Evolutionary conservation across 1,140 invertebrate species (phyloP), one percentile per base, ranked within the genome.

Genomic region (Lordiphosa clarofinis): DNA sequence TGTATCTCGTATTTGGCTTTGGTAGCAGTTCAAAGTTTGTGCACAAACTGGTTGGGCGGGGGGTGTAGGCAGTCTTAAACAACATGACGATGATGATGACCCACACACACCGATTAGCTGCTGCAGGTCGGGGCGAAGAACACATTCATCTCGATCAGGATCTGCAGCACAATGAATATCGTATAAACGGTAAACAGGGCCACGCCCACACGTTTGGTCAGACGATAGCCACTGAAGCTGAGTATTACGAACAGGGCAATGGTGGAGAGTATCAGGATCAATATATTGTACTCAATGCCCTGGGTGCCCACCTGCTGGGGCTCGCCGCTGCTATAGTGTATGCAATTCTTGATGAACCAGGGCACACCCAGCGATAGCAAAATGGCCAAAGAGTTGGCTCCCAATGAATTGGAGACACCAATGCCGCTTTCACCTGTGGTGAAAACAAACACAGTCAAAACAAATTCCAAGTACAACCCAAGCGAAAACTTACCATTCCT

Each of bases 361-460:
- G 95, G 95, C 9, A 96, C 73, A 2, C 95, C 95, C 8, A 97
- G 89, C n/a, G 95, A 96, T n/a, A 96, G 90, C 0, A 96, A 82
- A 49, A 96, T 96, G 55, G 96, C 95, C 73, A 97, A 90, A 0
- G 95, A 95, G 70, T 96, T 97, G 0, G 95, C 94, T 0, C 95
- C 95, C 4, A 97, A 82, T 0, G 95, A 94, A 70, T 96, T 96
- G 5, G 94, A 95, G 39, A 97, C 94, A 0, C 94, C 95, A 91
- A 97, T 96, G 24, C 94, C 93, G 11, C 93, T 95, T 73, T 95
- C 92, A 66, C 95, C 95, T 96, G 21, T 24, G 5, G 4, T 24
- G 5, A 28, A 11, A 47, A 1, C 0, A 42, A 13, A 47, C 19
- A 19, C 2, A 19, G 3, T 19, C 9, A 11, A 28, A 28, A 1